phyloP scores from a whole-genome alignment of 1,140 invertebrate genomes.

The Drosophila setifemur region DNA sequence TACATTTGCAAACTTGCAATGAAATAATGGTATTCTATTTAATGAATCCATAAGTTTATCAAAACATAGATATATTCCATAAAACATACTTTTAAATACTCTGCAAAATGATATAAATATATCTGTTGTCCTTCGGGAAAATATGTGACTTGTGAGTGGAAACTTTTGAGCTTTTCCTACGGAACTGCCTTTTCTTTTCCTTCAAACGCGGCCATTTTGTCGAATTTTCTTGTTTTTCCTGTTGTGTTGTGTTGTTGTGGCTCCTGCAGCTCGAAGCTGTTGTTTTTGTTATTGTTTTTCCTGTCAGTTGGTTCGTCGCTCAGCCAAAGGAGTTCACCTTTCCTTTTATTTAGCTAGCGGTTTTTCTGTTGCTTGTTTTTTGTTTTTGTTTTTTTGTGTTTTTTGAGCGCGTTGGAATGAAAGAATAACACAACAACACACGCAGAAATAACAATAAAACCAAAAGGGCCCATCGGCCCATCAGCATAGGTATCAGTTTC shows the following conservation, averaged over 20 bases:
- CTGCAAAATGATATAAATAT: no score
- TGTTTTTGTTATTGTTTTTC: slow-evolving; percentile 38
- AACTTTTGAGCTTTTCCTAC: no score
- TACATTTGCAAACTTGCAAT: no score
- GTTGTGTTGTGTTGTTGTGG: slow-evolving; percentile 13
- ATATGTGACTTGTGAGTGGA: no score
- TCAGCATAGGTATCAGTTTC: slow-evolving; percentile 40
- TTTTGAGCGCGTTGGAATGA: slow-evolving; percentile 65
- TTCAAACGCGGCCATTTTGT: slow-evolving; percentile 32
- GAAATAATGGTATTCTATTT: no score
- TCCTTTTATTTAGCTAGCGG: not conserved
- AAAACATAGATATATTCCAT: no score
- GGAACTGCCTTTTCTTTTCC: not conserved
- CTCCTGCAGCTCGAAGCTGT: not conserved
- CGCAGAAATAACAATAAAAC: slow-evolving; percentile 43
- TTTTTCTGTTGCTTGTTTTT: not conserved
- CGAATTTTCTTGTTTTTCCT: no score
- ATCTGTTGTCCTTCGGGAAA: no score
- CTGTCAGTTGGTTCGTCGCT: slow-evolving; percentile 44
- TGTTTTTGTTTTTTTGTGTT: not conserved
- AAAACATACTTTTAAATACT: no score
- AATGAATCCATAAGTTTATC: no score
- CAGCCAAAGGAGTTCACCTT: slow-evolving; percentile 46
- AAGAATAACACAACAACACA: slow-evolving; percentile 67
- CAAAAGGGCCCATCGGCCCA: slow-evolving; percentile 12